Evolutionary conservation across 2,797 vertebrate species (phyloP).

Genomic region (Chaunax sp.): DNA sequence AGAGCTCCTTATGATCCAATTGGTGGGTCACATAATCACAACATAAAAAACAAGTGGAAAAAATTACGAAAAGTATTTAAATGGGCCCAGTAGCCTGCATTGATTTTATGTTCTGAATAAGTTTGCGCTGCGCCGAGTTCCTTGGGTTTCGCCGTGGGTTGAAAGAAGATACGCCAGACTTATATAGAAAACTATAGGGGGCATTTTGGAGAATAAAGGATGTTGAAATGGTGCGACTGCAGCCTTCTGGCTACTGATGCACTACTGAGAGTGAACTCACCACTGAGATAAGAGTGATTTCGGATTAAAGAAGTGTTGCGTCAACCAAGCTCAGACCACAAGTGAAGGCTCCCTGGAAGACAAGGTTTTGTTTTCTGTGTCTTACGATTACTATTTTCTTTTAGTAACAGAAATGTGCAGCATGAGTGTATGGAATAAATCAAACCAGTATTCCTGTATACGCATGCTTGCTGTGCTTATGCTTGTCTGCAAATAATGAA

Average conservation of each 20-base stretch:
- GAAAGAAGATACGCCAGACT: too few species aligned
- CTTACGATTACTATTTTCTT: slow-evolving; percentile 16
- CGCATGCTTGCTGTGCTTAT: slow-evolving; percentile 6
- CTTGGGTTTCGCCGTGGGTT: too few species aligned
- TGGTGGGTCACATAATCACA: too few species aligned
- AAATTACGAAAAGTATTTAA: too few species aligned
- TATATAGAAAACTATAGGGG: too few species aligned
- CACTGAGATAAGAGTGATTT: background rate
- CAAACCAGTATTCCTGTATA: slow-evolving; percentile 11
- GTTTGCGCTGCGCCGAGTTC: too few species aligned
- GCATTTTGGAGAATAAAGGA: too few species aligned
- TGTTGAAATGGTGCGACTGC: background rate
- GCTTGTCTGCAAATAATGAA: slow-evolving; percentile 12
- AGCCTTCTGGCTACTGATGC: slow-evolving; percentile 4
- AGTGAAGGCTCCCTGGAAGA: slow-evolving; percentile 5
- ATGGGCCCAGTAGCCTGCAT: too few species aligned
- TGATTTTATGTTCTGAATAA: too few species aligned
- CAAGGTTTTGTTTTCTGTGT: slow-evolving; percentile 2
- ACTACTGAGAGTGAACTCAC: background rate
- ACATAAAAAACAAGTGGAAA: too few species aligned
- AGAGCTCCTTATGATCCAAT: too few species aligned
- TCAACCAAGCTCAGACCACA: slow-evolving; percentile 7
- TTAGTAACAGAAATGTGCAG: slow-evolving; percentile 22
- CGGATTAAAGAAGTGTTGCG: slow-evolving; percentile 19
- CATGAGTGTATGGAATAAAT: slow-evolving; percentile 16